phyloP scores from a whole-genome alignment of 1,140 invertebrate genomes.

The Zaprionus ghesquierei region DNA sequence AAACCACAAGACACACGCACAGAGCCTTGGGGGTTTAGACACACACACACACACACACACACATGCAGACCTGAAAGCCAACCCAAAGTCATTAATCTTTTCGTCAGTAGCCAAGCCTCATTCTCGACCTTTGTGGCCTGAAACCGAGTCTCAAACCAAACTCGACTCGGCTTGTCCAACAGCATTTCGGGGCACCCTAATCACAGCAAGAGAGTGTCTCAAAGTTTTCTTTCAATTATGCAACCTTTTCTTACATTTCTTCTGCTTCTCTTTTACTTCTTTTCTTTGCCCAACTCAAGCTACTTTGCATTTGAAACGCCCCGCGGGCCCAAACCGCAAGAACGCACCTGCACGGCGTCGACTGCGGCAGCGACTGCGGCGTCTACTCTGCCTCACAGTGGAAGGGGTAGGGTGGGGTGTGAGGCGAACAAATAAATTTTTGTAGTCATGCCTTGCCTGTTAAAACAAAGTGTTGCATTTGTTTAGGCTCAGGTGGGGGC shows the following conservation, averaged over 20 bases:
- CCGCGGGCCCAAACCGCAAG: slow-evolving; percentile 31
- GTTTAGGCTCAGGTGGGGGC: slow-evolving; percentile 57
- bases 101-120: slow-evolving; percentile 26
- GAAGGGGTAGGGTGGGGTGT: not conserved
- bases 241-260: slow-evolving; percentile 11
- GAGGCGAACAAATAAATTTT: slow-evolving; percentile 65
- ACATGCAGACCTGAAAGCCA: not conserved
- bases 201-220: slow-evolving; percentile 26
- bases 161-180: slow-evolving; percentile 3
- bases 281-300: slow-evolving; percentile 12
- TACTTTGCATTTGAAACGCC: slow-evolving; percentile 68
- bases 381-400: not conserved
- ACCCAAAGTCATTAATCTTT: slow-evolving; percentile 38
- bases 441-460: slow-evolving; percentile 54
- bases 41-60: not conserved
- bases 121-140: slow-evolving; percentile 3
- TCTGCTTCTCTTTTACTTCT: slow-evolving; percentile 6
- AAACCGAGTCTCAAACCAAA: too few relatives aligned
- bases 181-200: slow-evolving; percentile 35
- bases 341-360: slow-evolving; percentile 53
- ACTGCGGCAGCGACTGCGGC: not conserved
- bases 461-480: slow-evolving; percentile 75
- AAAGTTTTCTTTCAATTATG: slow-evolving; percentile 54
- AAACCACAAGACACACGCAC: slow-evolving; percentile 2
- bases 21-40: slow-evolving; percentile 2